Base-by-base conservation (phyloP, 1,140 invertebrate species). In the Magallana ariakensis region DNA sequence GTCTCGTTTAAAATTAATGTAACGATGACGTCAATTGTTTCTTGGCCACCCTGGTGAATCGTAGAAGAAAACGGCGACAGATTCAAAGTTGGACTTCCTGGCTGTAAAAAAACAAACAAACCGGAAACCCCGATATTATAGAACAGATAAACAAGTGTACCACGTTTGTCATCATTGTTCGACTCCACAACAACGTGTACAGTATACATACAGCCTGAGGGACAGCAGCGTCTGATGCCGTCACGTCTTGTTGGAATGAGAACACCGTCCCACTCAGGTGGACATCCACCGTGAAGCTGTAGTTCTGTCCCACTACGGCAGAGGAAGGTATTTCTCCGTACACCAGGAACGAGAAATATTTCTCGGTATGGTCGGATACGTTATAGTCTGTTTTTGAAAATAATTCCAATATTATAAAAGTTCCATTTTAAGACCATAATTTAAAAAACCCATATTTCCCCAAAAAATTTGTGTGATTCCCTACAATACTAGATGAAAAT, bases 271-370 rank as follows among this genome's bases (percentile, higher is more conserved):
- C 66, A 13, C 66, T 75, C 11, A 75, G 22, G 10, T 75, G 22
- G 33, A 75, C 66, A 75, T 75, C 33, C 9, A 75, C 66, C 6
- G 66, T 75, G 66, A 75, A 75, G 22, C 66, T 75, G 66, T 75
- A 75, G 33, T 75, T 75, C 22, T 75, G 66, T 11, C 66, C 26
- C 11, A 75, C 33, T 9, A 26, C 26, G 10, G 66, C 66, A 9
- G 66, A 75, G 22, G 66, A 26, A 75, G 66, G 22, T 10, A 75
- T 75, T 75, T 75, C 22, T 75, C 66, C 66, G 22, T 75, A 75
- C 1, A 75, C 22, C 7, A 75, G 22, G 22, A 75, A 75, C 3
- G 66, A 26, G 66, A 75, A 75, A 13, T 75, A 75, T 75, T 75
- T 75, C 22, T 75, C 66, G 33, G 22, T 26, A 75, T 75, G 9